phyloP scores from a whole-genome alignment of 1,140 invertebrate species.

The Danaus melanippus region DNA sequence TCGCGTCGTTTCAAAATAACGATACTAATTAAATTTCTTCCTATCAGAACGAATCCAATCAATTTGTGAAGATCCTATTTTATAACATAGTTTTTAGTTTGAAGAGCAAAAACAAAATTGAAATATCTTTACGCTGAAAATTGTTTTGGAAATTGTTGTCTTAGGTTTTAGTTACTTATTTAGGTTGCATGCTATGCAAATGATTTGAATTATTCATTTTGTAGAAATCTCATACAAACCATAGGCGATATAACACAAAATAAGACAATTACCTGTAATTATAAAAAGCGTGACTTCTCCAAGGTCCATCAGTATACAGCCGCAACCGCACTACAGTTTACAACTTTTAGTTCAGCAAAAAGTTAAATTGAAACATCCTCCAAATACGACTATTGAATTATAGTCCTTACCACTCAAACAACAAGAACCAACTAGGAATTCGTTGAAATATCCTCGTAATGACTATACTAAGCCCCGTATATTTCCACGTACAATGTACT shows the following conservation, averaged over 20 bases:
- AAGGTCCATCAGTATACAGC: constrained; percentile 7
- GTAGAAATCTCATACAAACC: no score
- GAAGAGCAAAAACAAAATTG: no score
- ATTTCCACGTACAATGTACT: constrained; percentile 14
- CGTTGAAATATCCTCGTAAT: constrained; percentile 11
- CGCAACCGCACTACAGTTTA: constrained; percentile 13
- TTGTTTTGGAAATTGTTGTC: no score
- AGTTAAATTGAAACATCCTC: constrained; percentile 48
- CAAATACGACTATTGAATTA: constrained; percentile 7
- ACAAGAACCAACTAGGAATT: constrained; percentile 4
- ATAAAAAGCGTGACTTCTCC: constrained; percentile 7
- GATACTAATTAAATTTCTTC: constrained; percentile 47
- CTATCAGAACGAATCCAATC: constrained; percentile 41
- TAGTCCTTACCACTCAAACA: constrained; percentile 1
- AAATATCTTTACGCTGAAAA: no score
- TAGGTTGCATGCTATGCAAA: neutral
- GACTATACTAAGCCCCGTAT: constrained; percentile 17
- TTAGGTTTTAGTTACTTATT: neutral
- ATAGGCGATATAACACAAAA: neutral
- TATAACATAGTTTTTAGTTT: no score
- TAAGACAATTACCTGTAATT: constrained; percentile 3
- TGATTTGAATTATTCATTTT: neutral
- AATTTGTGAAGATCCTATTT: constrained; percentile 13
- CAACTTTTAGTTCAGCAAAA: constrained; percentile 29
- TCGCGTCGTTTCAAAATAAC: constrained; percentile 34